These are phyloP conservation scores for Dendroctonus valens DNA, from an alignment of 1,140 invertebrate species.

Conservation along the genomic window DNA sequence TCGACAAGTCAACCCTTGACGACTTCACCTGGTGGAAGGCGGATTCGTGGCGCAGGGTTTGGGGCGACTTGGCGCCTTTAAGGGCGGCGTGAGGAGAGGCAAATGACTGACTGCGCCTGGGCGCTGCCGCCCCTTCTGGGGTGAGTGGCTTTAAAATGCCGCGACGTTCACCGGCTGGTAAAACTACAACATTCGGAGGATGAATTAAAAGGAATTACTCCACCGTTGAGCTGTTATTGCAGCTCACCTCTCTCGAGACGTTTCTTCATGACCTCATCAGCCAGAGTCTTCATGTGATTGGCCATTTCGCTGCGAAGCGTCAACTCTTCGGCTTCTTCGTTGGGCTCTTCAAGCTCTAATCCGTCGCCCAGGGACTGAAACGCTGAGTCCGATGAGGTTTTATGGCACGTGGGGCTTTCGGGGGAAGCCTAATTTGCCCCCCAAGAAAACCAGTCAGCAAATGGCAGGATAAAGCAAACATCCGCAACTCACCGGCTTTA, in stretches of 20 bases:
- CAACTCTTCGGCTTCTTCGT: slow-evolving; percentile 26
- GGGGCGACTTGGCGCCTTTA: slow-evolving; percentile 30
- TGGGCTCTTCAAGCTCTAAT: slow-evolving; percentile 40
- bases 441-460: no score
- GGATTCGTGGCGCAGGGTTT: slow-evolving; percentile 16
- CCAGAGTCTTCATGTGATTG: slow-evolving; percentile 53
- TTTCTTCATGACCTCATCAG: slow-evolving; percentile 47
- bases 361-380: slow-evolving; percentile 50
- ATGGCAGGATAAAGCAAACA: background rate
- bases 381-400: slow-evolving; percentile 56
- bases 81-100: slow-evolving; percentile 33
- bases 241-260: slow-evolving; percentile 39
- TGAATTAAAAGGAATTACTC: background rate
- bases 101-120: slow-evolving; percentile 24
- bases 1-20: slow-evolving; percentile 17
- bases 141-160: slow-evolving; percentile 38
- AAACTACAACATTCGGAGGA: slow-evolving; percentile 3
- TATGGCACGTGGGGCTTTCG: slow-evolving; percentile 57
- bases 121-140: slow-evolving; percentile 3
- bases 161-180: slow-evolving; percentile 26
- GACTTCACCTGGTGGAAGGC: slow-evolving; percentile 26
- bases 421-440: slow-evolving; percentile 15
- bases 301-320: slow-evolving; percentile 46
- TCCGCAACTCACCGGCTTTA: slow-evolving; percentile 21
- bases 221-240: no score